Conservation (phyloP, 2,797 vertebrate genomes). For the Loris lydekkerianus region DNA sequence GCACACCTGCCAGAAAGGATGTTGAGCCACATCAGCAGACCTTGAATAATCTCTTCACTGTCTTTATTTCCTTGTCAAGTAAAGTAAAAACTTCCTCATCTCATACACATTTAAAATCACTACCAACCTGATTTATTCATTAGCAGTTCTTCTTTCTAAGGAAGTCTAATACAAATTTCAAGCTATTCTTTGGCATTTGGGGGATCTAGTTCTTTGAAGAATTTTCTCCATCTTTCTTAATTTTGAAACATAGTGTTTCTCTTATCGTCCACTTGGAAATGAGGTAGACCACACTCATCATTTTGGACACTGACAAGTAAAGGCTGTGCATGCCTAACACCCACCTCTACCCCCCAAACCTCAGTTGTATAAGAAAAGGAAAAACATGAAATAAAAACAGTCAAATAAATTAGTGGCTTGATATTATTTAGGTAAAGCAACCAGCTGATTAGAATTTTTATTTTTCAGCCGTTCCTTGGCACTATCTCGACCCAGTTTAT, state of each 20-base stretch:
- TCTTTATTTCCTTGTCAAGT: slow-evolving; percentile 81
- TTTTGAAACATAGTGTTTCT: slow-evolving; percentile 50
- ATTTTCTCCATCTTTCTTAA: slow-evolving; percentile 26
- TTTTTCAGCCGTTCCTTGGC: slow-evolving; percentile 18
- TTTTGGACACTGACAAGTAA: slow-evolving; percentile 46
- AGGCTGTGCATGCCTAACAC: neutral
- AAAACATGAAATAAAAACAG: neutral
- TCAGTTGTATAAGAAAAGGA: neutral
- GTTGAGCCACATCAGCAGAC: slow-evolving; percentile 64
- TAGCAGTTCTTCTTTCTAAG: slow-evolving; percentile 55
- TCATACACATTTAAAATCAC: slow-evolving; percentile 71
- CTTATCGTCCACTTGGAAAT: slow-evolving; percentile 43
- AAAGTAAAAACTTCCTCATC: slow-evolving; percentile 77
- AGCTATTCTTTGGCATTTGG: slow-evolving; percentile 64
- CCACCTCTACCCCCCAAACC: neutral
- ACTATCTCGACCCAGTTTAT: neutral
- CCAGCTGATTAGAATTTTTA: neutral
- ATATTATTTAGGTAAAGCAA: slow-evolving; percentile 1
- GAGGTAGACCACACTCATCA: slow-evolving; percentile 8
- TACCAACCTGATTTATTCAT: slow-evolving; percentile 67
- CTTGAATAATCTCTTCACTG: slow-evolving; percentile 78
- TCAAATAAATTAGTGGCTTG: neutral
- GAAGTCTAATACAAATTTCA: slow-evolving; percentile 56
- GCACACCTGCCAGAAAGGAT: slow-evolving; percentile 73
- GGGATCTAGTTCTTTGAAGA: slow-evolving; percentile 31